These are phyloP conservation scores for Philopotamus ludificatus DNA, from an alignment of 1,140 invertebrate species.

Conservation along the genomic window DNA sequence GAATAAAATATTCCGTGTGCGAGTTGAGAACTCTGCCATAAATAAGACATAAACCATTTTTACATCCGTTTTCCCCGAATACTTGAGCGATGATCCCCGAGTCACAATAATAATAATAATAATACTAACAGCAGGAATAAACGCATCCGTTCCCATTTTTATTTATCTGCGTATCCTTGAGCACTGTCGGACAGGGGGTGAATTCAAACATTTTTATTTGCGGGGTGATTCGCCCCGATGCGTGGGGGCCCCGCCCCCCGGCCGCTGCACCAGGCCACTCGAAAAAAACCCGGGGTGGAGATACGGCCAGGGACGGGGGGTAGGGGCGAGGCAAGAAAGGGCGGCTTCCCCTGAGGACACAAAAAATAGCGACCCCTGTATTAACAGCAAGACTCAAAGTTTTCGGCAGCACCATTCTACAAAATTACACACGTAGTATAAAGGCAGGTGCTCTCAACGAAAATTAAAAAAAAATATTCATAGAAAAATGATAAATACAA, in stretches of 20 bases:
- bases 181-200: conserved; percentile 15
- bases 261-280: conserved; percentile 18
- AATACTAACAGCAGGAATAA: conserved; percentile 5
- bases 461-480: no score
- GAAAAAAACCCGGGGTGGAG: conserved; percentile 10
- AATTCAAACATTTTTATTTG: conserved; percentile 37
- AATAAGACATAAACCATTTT: no score
- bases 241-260: not conserved
- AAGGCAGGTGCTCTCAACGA: conserved; percentile 10
- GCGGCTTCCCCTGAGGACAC: conserved; percentile 32
- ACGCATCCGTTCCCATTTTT: not conserved
- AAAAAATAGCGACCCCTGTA: conserved; percentile 39
- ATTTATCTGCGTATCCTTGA: conserved; percentile 2
- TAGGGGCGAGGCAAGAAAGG: conserved; percentile 16
- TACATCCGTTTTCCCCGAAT: conserved; percentile 5
- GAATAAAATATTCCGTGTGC: no score
- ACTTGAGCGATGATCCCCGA: not conserved
- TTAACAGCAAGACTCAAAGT: conserved; percentile 41
- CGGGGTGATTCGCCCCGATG: conserved; percentile 13
- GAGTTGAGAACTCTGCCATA: no score
- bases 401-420: conserved; percentile 37
- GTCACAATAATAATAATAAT: not conserved
- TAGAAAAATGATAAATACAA: no score
- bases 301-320: conserved; percentile 2
- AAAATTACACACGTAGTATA: conserved; percentile 30